These are phyloP conservation scores for Alca torda DNA, from an alignment of 2,797 vertebrate genomes.

Conservation along the genomic window DNA sequence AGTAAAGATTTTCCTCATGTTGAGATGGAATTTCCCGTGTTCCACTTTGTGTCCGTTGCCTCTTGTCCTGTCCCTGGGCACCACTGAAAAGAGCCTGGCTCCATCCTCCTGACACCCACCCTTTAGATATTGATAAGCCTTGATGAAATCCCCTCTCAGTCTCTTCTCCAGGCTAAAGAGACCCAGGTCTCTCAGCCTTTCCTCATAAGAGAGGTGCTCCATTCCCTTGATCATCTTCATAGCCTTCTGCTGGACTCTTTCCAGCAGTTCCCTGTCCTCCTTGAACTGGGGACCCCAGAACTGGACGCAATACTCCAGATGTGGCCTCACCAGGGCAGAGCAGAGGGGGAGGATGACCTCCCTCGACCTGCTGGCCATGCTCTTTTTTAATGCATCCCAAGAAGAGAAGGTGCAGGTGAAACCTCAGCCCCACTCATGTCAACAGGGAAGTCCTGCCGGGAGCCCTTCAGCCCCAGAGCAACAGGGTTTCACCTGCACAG, in stretches of 20 bases:
- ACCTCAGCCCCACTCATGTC: accelerated
- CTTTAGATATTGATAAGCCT: not conserved
- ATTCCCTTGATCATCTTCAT: not conserved
- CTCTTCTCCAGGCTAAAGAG: not conserved
- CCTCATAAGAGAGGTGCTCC: not conserved
- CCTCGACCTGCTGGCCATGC: not conserved
- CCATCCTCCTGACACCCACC: not conserved
- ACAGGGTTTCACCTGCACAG: accelerated
- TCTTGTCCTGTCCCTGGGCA: not conserved
- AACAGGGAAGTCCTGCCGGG: not conserved
- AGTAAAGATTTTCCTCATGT: not conserved
- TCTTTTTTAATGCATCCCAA: not conserved
- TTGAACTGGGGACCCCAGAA: not conserved
- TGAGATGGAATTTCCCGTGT: not conserved
- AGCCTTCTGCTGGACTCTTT: not conserved
- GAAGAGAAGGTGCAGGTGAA: not conserved
- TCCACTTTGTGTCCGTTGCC: not conserved
- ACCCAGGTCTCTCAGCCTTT: not conserved
- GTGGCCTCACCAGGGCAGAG: not conserved
- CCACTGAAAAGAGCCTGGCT: not conserved
- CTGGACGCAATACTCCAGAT: not conserved
- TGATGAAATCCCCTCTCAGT: not conserved
- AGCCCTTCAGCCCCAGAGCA: not conserved
- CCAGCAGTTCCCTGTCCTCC: not conserved
- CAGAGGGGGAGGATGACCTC: not conserved